These are phyloP conservation scores for Cenopis cana DNA, from an alignment of 2,888 invertebrate species.

Conservation along the genomic window DNA sequence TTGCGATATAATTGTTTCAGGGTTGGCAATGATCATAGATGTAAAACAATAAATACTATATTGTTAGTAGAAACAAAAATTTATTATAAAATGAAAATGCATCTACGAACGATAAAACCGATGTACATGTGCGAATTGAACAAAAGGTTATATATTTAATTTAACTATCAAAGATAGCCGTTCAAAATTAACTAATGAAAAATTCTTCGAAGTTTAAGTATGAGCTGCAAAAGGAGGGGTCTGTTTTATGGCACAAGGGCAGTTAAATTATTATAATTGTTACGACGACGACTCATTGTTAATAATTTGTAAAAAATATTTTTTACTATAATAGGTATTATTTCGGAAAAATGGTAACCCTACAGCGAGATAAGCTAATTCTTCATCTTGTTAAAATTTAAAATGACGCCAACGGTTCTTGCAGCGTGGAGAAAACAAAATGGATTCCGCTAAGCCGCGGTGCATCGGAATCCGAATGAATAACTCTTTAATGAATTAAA, in stretches of 20 bases:
- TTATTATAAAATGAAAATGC: background rate
- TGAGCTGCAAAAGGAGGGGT: background rate
- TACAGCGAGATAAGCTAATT: constrained; percentile 26
- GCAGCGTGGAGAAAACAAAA: constrained; percentile 31
- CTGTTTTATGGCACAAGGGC: background rate
- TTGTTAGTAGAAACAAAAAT: background rate
- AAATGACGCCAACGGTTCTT: constrained; percentile 32
- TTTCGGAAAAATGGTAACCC: constrained; percentile 23
- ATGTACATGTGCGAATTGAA: background rate
- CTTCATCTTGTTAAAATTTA: constrained; percentile 22
- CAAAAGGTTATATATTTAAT: too few species aligned
- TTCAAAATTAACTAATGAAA: background rate
- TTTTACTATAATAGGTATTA: too few species aligned
- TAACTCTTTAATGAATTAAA: constrained; percentile 30
- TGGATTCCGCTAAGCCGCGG: constrained; percentile 32
- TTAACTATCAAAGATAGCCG: too few species aligned
- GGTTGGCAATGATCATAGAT: constrained; percentile 2
- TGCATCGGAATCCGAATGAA: constrained; percentile 35
- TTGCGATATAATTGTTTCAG: constrained; percentile 15
- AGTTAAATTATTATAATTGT: too few species aligned
- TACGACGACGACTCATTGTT: too few species aligned
- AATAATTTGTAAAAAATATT: too few species aligned
- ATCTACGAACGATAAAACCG: background rate
- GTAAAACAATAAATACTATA: background rate
- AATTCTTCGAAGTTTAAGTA: background rate